These are phyloP conservation scores for Mohoua ochrocephala DNA, from an alignment of 2,113 vertebrate genomes.

Conservation along the genomic window DNA sequence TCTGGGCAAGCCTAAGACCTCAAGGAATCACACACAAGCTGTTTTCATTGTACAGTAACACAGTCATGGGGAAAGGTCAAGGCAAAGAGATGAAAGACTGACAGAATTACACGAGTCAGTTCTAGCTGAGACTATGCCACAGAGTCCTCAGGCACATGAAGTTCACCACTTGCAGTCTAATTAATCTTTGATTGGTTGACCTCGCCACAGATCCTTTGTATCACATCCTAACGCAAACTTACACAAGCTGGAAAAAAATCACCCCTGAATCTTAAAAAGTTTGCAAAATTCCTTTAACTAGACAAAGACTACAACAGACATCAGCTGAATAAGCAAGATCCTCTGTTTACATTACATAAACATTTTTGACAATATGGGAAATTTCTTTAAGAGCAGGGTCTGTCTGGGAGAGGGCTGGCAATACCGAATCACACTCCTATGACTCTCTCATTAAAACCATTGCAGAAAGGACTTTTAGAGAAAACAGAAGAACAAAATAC, in stretches of 20 bases:
- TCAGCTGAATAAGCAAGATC: background rate
- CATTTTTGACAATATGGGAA: background rate
- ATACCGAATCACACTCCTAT: background rate
- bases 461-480: background rate
- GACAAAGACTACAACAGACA: background rate
- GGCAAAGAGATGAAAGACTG: background rate
- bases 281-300: background rate
- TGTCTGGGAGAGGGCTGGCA: background rate
- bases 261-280: background rate
- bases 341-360: background rate
- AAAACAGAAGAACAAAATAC: background rate
- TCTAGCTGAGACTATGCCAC: background rate
- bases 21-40: background rate
- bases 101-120: background rate
- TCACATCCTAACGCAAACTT: background rate
- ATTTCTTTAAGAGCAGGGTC: background rate
- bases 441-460: background rate
- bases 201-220: background rate
- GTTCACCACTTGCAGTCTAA: background rate
- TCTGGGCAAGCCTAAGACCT: background rate
- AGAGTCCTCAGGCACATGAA: background rate
- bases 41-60: background rate
- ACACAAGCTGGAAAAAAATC: background rate
- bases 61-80: background rate
- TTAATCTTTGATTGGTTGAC: background rate